Conservation (phyloP, 2,797 vertebrate genomes). For the Arrhamphus sclerolepis region DNA sequence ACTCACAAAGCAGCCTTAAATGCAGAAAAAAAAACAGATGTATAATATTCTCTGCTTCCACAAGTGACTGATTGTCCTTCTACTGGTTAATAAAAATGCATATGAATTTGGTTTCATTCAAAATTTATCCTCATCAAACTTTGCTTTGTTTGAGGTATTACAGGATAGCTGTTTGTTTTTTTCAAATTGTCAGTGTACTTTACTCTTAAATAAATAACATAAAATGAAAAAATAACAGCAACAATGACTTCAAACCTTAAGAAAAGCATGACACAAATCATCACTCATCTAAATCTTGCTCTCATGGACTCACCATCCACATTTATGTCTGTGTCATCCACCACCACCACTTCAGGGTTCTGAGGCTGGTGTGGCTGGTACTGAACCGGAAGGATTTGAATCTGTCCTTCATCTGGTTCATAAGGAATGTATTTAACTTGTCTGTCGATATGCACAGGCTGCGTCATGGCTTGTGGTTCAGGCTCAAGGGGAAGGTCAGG, state of each 20-base stretch:
- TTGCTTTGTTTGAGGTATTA: too few relatives aligned
- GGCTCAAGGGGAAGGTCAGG: constrained; percentile 57
- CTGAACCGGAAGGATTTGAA: constrained; percentile 73
- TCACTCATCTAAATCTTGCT: background rate
- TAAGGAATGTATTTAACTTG: constrained; percentile 51
- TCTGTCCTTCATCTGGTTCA: constrained; percentile 47
- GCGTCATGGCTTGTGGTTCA: constrained; percentile 1
- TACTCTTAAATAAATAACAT: too few relatives aligned
- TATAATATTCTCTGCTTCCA: too few relatives aligned
- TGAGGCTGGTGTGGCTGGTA: constrained; percentile 74
- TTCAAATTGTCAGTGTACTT: too few relatives aligned
- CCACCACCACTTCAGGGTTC: constrained; percentile 83
- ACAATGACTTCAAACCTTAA: background rate
- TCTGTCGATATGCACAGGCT: constrained; percentile 20
- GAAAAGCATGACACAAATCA: background rate
- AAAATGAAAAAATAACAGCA: too few relatives aligned
- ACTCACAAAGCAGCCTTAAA: background rate
- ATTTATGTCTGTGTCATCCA: constrained; percentile 88
- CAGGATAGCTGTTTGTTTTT: too few relatives aligned
- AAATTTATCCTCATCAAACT: too few relatives aligned
- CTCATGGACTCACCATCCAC: constrained; percentile 84
- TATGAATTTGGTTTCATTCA: too few relatives aligned
- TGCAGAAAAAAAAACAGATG: too few relatives aligned
- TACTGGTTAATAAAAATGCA: too few relatives aligned
- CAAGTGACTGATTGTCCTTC: too few relatives aligned